phyloP scores from a whole-genome alignment of 2,113 vertebrate species.

The Rhea pennata region DNA sequence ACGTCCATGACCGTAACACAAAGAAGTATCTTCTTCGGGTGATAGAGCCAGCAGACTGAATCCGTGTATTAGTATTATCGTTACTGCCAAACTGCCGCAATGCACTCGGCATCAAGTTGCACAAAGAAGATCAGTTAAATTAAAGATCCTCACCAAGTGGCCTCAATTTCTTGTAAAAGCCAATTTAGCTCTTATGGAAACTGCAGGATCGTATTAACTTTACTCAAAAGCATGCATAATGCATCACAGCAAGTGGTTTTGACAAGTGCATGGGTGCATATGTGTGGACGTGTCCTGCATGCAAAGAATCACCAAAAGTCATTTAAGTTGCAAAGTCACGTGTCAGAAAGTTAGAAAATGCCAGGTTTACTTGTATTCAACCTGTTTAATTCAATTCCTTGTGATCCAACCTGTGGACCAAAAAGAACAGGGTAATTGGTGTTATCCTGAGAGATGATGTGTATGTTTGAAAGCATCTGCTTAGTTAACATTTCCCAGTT shows the following conservation, averaged over 20 bases:
- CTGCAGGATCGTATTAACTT: conserved; percentile 43
- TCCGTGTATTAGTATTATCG: conserved; percentile 33
- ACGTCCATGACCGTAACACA: conserved; percentile 19
- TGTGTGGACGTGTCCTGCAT: conserved; percentile 6
- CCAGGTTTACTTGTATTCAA: conserved; percentile 13
- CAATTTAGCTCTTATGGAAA: conserved; percentile 46
- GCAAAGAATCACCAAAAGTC: conserved; percentile 11
- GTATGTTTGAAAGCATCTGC: background rate
- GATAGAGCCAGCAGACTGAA: conserved; percentile 35
- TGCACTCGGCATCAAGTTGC: background rate
- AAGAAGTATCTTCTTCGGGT: conserved; percentile 36
- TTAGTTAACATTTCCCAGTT: background rate
- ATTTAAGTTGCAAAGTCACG: conserved; percentile 33
- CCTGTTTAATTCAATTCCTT: conserved; percentile 15
- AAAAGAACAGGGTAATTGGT: background rate
- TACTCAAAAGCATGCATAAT: conserved; percentile 29
- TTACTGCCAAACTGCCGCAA: conserved; percentile 30
- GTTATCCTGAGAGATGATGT: background rate
- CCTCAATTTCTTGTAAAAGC: conserved; percentile 37
- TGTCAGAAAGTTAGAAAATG: conserved; percentile 14
- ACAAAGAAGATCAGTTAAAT: conserved; percentile 55
- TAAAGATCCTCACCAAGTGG: conserved; percentile 49
- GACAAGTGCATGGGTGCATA: background rate
- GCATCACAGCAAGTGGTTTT: conserved; percentile 41
- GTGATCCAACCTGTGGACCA: background rate